Conservation (phyloP, 1,140 invertebrate genomes). For the Cydia fagiglandana region DNA sequence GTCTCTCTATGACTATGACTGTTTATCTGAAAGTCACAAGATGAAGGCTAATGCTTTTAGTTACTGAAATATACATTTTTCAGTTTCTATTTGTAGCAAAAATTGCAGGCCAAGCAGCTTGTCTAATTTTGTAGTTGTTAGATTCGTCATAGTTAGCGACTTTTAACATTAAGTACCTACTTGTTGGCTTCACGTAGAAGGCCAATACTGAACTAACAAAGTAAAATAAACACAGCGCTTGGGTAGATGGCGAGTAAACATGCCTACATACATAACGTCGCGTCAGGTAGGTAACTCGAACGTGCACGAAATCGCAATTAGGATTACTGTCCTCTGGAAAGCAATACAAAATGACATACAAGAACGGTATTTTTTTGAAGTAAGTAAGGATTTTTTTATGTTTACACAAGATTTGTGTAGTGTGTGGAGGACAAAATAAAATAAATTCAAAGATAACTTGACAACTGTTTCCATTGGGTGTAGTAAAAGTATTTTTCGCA, state of each 20-base stretch:
- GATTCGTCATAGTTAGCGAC: background rate
- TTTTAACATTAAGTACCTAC: background rate
- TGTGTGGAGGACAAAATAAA: too few relatives aligned
- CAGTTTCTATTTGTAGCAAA: too few relatives aligned
- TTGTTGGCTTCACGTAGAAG: background rate
- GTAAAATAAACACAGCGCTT: constrained; percentile 9
- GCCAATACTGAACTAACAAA: background rate
- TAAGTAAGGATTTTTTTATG: background rate
- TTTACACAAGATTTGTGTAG: too few relatives aligned
- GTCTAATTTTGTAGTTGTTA: background rate
- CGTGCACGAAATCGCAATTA: background rate
- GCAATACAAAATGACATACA: background rate
- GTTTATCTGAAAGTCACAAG: too few relatives aligned
- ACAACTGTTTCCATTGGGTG: too few relatives aligned
- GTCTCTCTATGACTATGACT: too few relatives aligned
- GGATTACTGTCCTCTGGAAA: constrained; percentile 3
- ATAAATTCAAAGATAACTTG: too few relatives aligned
- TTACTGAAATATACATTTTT: too few relatives aligned
- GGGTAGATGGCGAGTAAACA: background rate
- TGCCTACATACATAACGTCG: background rate
- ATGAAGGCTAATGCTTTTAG: too few relatives aligned
- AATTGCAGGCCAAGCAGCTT: background rate
- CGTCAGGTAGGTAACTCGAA: background rate
- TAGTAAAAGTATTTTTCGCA: too few relatives aligned
- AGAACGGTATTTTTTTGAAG: background rate